phyloP scores from a whole-genome alignment of 1,140 invertebrate genomes.

The Patella vulgata region DNA sequence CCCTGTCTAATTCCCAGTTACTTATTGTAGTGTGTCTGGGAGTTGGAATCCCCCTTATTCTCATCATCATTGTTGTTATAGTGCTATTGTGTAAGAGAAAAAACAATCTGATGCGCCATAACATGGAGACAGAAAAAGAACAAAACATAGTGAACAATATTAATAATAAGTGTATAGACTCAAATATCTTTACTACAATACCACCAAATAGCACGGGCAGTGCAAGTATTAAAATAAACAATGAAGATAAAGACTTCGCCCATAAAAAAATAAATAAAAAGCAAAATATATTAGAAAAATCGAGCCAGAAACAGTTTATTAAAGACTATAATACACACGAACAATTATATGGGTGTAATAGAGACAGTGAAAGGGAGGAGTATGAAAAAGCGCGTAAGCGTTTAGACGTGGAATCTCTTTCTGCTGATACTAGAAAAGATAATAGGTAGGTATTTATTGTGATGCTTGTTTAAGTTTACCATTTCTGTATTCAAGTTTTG shows the following conservation, averaged over 20 bases:
- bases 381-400: conserved; percentile 40
- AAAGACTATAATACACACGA: conserved; percentile 45
- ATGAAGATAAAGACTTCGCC: conserved; percentile 39
- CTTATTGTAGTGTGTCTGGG: conserved; percentile 57
- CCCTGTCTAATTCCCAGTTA: conserved; percentile 43
- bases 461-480: no score
- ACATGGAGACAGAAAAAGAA: conserved; percentile 50
- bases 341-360: conserved; percentile 24
- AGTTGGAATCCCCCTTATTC: conserved; percentile 54
- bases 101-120: conserved; percentile 25
- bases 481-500: no score
- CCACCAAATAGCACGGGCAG: conserved; percentile 8
- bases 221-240: conserved; percentile 20
- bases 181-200: conserved; percentile 11
- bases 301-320: conserved; percentile 39
- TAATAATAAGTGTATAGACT: conserved; percentile 39
- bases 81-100: conserved; percentile 43
- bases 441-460: conserved; percentile 43
- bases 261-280: conserved; percentile 36
- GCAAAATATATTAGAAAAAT: conserved; percentile 40
- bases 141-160: conserved; percentile 56
- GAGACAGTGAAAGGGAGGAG: conserved; percentile 26
- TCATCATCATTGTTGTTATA: conserved; percentile 52
- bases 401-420: conserved; percentile 37
- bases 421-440: conserved; percentile 36